Evolutionary conservation across 2,888 invertebrate genomes (phyloP), one percentile per base, ranked within the genome.

Genomic region (Chaetogeoica ovagalla): DNA sequence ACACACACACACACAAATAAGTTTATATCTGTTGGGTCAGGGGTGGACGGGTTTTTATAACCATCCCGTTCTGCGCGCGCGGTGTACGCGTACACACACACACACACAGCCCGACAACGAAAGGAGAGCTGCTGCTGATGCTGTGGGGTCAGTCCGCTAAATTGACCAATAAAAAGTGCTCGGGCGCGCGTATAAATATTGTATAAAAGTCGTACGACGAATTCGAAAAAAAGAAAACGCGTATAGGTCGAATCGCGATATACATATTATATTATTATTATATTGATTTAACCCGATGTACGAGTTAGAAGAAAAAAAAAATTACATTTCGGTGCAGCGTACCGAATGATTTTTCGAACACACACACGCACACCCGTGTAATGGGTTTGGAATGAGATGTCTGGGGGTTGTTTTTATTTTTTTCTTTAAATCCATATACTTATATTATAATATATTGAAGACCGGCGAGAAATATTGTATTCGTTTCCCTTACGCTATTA

Each of bases 21-120:
- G 70, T 79, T 71, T 79, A 79, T 79, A 79, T 71, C 79, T 39
- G 79, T 79, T 71, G 79, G 69, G 70, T 55, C 70, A 75, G 57
- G 70, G 70, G 79, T 63, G 63, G 39, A 39, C 39, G 39, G 39
- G 79, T 71, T 70, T 76, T 79, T 79, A 71, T 79, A 62, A 69
- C 71, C 79, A 21, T 52, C 59, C 77, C 37, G 5, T 55, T 52
- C 39, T 7, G 39, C 39, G 39, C n/a, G n/a, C n/a, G n/a, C n/a
- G n/a, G n/a, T n/a, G n/a, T n/a, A n/a, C n/a, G n/a, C n/a, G n/a
- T n/a, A n/a, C n/a, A n/a, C n/a, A n/a, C n/a, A n/a, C n/a, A n/a
- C n/a, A n/a, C n/a, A n/a, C n/a, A n/a, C n/a, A n/a, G n/a, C n/a
- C n/a, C n/a, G n/a, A n/a, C n/a, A n/a, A n/a, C n/a, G n/a, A n/a